Base-by-base conservation (phyloP, 2,888 invertebrate species). In the Abrostola tripartita region DNA sequence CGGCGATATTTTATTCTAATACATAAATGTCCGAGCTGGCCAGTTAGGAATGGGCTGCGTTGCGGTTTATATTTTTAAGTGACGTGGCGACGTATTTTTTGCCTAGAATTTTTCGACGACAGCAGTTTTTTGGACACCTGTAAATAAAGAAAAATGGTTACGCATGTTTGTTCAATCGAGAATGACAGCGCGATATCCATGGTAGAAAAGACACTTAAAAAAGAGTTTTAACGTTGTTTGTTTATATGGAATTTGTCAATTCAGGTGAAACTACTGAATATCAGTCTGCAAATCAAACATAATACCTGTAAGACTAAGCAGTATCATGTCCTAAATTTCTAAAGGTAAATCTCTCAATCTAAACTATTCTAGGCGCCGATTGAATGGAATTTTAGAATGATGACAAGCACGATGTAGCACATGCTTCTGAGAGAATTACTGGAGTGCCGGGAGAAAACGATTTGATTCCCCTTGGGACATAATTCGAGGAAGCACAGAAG, bases 1-100 rank as follows among this genome's bases (percentile, higher is more conserved):
- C 82, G 73, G 76, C 86, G 75, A 85, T 91, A 90, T 89, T 85
- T 90, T 86, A 89, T 84, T 81, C 80, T 78, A 80, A 81, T 85
- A 84, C 82, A 84, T 85, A 82, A 73, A 73, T 67, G 76, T 72
- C 72, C 10, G 65, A 51, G 53, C 38, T 64, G 53, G 57, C 65
- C 64, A 71, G 80, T 77, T 70, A 66, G 73, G 66, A 72, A 76
- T 68, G 60, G 24, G 64, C 38, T 52, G 14, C 57, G 56, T 62
- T 57, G 56, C 8, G 52, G 54, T 47, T 44, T 35, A 41, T 58
- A 44, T 55, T 40, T 1, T 14, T 7, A 67, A 40, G 44, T 47
- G 37, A 74, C 37, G 50, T 44, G 38, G 40, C 50, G 24, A 49
- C 53, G 35, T 35, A 37, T 12, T 42, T 62, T 55, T 61, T 35